Percentiles rank a stretch among this genome's conserved stretches.
Evolutionary conservation across 2,113 vertebrate species (phyloP).

Genomic region (Oryzias javanicus): DNA sequence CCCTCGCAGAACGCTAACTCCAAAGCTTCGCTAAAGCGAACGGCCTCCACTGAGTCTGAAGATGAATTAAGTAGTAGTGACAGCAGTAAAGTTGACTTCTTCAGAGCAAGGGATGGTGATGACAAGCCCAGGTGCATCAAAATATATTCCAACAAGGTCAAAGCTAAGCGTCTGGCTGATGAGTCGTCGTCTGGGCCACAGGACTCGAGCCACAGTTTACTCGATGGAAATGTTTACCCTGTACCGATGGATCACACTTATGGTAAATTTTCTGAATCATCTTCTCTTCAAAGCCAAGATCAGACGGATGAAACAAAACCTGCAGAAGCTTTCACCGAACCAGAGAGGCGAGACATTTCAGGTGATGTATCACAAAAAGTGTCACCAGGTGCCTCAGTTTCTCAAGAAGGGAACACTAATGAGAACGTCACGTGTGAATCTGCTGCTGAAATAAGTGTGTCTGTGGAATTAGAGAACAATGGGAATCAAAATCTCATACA

Average conservation of each 20-base stretch:
- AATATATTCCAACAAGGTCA: constrained; percentile 64
- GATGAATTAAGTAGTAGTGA: constrained; percentile 55
- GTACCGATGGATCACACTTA: constrained; percentile 76
- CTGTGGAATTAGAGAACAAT: constrained; percentile 12
- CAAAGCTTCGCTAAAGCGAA: constrained; percentile 62
- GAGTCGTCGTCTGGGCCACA: constrained; percentile 21
- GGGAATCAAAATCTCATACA: constrained; percentile 19
- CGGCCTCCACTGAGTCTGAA: constrained; percentile 59
- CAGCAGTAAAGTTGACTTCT: constrained; percentile 44
- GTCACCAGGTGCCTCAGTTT: constrained; percentile 11
- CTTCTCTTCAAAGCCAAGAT: constrained; percentile 16
- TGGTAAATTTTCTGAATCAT: constrained; percentile 54
- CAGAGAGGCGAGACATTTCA: constrained; percentile 13
- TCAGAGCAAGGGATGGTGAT: constrained; percentile 49
- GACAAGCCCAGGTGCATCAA: constrained; percentile 53
- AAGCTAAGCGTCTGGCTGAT: constrained; percentile 53
- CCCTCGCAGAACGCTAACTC: constrained; percentile 34
- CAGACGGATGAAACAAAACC: constrained; percentile 14
- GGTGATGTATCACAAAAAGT: constrained; percentile 13
- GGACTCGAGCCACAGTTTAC: constrained; percentile 31
- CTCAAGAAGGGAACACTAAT: constrained; percentile 3
- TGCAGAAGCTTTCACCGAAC: constrained; percentile 8
- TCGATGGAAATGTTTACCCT: constrained; percentile 21
- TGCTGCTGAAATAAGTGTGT: constrained; percentile 25
- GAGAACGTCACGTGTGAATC: neutral